Conservation (phyloP, 2,888 invertebrate genomes). For the Caenorhabditis sp. region DNA sequence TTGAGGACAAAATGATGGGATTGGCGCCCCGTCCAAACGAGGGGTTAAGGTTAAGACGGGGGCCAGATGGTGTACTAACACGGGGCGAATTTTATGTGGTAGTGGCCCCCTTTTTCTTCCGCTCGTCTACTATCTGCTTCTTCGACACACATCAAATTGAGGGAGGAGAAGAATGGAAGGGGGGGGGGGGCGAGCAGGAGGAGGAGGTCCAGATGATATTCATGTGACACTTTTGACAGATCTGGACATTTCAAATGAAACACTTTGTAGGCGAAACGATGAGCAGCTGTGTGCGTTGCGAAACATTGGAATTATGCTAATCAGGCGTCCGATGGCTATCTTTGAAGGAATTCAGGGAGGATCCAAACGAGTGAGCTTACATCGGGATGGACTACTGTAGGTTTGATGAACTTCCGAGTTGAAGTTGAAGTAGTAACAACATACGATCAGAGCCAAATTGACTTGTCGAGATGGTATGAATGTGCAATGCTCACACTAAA, state of each 20-base stretch:
- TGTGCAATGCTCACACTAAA: no score
- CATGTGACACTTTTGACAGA: constrained; percentile 54
- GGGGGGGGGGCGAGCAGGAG: not conserved
- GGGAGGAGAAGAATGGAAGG: not conserved
- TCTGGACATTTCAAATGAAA: constrained; percentile 35
- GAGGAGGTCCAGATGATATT: constrained; percentile 35
- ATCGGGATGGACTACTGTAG: no score
- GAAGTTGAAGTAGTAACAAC: no score
- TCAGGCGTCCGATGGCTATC: not conserved
- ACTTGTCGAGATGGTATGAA: no score
- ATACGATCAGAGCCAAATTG: no score
- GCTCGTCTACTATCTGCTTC: not conserved
- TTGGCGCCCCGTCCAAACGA: not conserved
- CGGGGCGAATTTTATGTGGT: constrained; percentile 32
- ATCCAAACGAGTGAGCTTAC: no score
- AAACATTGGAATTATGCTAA: not conserved
- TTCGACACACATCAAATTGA: constrained; percentile 3
- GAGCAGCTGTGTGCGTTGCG: constrained; percentile 19
- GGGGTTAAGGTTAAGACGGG: constrained; percentile 13
- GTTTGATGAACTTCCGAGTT: no score
- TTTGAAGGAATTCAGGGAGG: no score
- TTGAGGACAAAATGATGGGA: constrained; percentile 8
- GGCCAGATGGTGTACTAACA: constrained; percentile 25
- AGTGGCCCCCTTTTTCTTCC: no score
- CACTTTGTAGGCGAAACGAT: constrained; percentile 36